Evolutionary conservation across 2,888 invertebrate genomes (phyloP).

Genomic region (Sinotaia quadrata): DNA sequence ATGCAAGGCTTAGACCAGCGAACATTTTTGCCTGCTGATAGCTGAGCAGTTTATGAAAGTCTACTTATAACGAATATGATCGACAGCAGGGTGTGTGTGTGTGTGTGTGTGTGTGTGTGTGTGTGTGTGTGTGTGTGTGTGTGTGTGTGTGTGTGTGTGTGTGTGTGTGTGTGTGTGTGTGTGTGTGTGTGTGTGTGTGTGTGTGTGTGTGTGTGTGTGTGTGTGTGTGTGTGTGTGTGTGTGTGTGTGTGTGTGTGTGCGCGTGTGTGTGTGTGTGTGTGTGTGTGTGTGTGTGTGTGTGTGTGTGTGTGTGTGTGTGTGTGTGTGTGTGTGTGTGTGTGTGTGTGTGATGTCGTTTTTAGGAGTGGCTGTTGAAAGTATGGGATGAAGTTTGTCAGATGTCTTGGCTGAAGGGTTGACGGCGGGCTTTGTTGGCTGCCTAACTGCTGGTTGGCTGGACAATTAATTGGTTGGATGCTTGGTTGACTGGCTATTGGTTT

Average conservation of each 20-base stretch:
- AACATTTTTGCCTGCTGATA: no score
- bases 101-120: conserved; percentile 9
- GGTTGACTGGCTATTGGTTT: no score
- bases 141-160: neutral
- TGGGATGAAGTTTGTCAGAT: no score
- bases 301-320: conserved; percentile 12
- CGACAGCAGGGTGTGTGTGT: no score
- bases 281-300: neutral
- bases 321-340: conserved; percentile 13
- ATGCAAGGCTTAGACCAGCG: no score
- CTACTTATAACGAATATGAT: neutral
- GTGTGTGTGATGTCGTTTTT: neutral
- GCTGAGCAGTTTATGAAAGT: no score
- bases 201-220: conserved; percentile 12
- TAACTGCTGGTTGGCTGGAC: no score
- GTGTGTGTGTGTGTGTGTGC: conserved; percentile 17
- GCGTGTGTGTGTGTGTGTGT: neutral
- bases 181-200: conserved; percentile 3
- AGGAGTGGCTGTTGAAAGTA: neutral
- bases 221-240: neutral
- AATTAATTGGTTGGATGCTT: no score
- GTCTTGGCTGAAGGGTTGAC: no score
- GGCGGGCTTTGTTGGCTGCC: no score
- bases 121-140: conserved; percentile 9
- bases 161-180: neutral